Evolutionary conservation across 2,888 invertebrate species (phyloP).

Genomic region (Coronaproctus castanopsis): DNA sequence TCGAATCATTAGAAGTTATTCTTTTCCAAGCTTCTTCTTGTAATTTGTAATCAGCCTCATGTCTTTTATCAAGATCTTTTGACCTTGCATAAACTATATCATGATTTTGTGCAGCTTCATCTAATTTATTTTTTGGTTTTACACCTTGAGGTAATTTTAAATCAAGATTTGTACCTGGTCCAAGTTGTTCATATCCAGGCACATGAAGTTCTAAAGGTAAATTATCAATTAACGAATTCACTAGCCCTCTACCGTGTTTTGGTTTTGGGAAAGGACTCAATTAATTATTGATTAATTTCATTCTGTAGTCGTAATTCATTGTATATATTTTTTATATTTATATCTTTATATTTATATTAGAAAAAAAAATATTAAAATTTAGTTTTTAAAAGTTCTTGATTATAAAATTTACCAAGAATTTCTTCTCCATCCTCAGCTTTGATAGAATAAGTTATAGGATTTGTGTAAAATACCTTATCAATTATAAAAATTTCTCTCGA

Average conservation of each 20-base stretch:
- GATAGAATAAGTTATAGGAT: too few relatives aligned
- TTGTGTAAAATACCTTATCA: too few relatives aligned
- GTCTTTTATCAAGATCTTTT: slow-evolving; percentile 6
- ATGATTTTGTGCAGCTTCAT: slow-evolving; percentile 4
- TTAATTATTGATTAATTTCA: too few relatives aligned
- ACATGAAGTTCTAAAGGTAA: slow-evolving; percentile 11
- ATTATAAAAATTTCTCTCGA: too few relatives aligned
- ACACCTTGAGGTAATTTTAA: slow-evolving; percentile 8
- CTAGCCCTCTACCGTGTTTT: slow-evolving; percentile 4
- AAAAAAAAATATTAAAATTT: too few relatives aligned
- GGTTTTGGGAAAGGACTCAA: background rate
- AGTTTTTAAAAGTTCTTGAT: too few relatives aligned
- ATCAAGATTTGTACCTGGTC: slow-evolving; percentile 13
- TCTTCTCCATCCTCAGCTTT: too few relatives aligned
- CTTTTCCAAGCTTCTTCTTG: slow-evolving; percentile 14
- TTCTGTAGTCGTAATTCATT: too few relatives aligned
- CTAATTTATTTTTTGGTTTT: slow-evolving; percentile 6
- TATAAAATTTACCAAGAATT: too few relatives aligned
- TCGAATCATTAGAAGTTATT: slow-evolving; percentile 8
- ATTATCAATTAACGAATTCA: slow-evolving; percentile 12
- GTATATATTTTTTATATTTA: too few relatives aligned
- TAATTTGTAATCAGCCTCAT: slow-evolving; percentile 12
- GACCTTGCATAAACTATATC: slow-evolving; percentile 6
- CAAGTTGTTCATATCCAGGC: slow-evolving; percentile 8
- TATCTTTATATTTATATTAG: too few relatives aligned